Base-by-base conservation (phyloP, 2,888 invertebrate species). In the Mimumesa dahlbomi region DNA sequence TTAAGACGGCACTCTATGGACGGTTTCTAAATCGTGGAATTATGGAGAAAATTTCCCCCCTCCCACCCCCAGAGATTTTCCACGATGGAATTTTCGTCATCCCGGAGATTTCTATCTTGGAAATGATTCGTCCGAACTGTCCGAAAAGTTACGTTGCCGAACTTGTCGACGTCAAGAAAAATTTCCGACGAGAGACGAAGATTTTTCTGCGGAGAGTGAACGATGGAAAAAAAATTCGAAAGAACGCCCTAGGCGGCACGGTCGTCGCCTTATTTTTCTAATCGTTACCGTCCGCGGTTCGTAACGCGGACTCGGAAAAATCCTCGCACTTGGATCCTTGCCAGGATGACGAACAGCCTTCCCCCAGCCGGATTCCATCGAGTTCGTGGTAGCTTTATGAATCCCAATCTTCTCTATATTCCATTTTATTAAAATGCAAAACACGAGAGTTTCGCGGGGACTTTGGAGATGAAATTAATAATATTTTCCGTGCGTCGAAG, bases 371-470 rank as follows among this genome's bases (percentile, higher is more conserved):
- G 29, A 29, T 52, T 21, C 46, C 14, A 43, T 49, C 42, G 38
- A 34, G 45, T 7, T 40, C 31, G 29, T 21, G n/a, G 1, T 2
- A 6, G 43, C 31, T 65, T 65, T 54, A 59, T 59, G 43, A 54
- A 59, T 66, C 58, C 22, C 58, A 54, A 54, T 54, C 49, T 59
- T 13, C 25, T 22, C 19, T 14, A 49, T 53, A 25, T 59, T 40
- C 49, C 38, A 34, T 50, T 59, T 54, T 66, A 69, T 65, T 54
- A 56, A 69, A 69, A 69, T 59, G 65, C 43, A 42, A 65, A 59
- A 52, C 29, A 22, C 22, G 22, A 19, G 9, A n/a, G n/a, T n/a
- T n/a, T n/a, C 46, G 3, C 3, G 3, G 7, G 34, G n/a, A 7
- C 4, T 11, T 11, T n/a, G n/a, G n/a, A 21, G 46, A 49, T 9